These are phyloP conservation scores for Abrostola tripartita DNA, from an alignment of 2,888 invertebrate species.

Conservation along the genomic window DNA sequence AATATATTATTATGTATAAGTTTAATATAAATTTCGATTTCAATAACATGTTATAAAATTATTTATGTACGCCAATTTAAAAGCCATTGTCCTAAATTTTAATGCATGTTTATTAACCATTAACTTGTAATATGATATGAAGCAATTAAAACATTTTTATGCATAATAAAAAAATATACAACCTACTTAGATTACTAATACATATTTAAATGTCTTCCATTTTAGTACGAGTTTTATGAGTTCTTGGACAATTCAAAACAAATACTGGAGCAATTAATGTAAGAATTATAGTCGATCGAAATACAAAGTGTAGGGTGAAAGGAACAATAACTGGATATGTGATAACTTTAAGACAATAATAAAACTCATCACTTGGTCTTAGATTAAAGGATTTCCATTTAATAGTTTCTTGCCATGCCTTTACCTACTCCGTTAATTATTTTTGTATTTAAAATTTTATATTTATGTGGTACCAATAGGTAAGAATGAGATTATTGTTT, in stretches of 20 bases:
- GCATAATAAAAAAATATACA: constrained; percentile 11
- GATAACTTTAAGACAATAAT: too few species aligned
- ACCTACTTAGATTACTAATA: constrained; percentile 14
- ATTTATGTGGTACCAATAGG: too few species aligned
- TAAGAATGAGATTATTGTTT: too few species aligned
- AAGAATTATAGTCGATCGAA: not conserved
- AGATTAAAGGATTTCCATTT: too few species aligned
- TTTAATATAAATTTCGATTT: not conserved
- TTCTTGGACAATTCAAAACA: not conserved
- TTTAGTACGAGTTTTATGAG: not conserved
- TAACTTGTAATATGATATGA: constrained; percentile 33
- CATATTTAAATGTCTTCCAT: constrained; percentile 6
- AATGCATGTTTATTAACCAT: not conserved
- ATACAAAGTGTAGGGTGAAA: constrained; percentile 3
- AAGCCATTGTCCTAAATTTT: not conserved
- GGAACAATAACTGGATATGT: not conserved
- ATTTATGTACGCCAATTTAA: constrained; percentile 6
- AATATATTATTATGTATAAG: not conserved
- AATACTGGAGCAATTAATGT: constrained; percentile 14
- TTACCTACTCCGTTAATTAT: too few species aligned
- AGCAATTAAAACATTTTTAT: constrained; percentile 23
- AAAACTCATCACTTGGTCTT: too few species aligned
- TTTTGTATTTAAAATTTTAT: too few species aligned
- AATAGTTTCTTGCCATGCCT: too few species aligned
- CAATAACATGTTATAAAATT: not conserved